These are phyloP conservation scores for Phocides pigmalion DNA, from an alignment of 1,140 invertebrate species.

Conservation along the genomic window DNA sequence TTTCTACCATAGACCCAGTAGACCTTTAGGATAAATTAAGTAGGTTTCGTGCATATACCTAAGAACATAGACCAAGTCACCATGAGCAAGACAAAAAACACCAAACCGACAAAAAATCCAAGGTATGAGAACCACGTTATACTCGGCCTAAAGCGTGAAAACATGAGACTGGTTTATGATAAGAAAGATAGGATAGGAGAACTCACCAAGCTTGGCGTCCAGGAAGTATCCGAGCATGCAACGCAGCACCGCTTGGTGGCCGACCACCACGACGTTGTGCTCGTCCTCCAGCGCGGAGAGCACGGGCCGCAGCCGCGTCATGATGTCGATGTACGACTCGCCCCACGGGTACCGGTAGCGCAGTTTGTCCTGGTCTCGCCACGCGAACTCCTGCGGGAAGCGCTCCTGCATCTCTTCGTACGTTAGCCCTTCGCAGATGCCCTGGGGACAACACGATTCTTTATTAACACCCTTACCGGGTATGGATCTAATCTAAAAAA, in stretches of 20 bases:
- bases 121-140: no score
- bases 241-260: conserved; percentile 95
- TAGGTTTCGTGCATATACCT: no score
- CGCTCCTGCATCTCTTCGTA: conserved; percentile 96
- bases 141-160: no score
- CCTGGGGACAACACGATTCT: conserved; percentile 87
- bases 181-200: background rate
- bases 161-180: no score
- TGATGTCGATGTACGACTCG: conserved; percentile 95
- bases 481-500: no score
- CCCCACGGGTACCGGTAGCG: conserved; percentile 96
- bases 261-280: conserved; percentile 94
- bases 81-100: no score
- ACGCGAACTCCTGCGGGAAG: conserved; percentile 95
- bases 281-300: conserved; percentile 92
- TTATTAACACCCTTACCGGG: no score
- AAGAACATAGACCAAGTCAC: no score
- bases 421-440: conserved; percentile 96
- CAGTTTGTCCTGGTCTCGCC: conserved; percentile 95
- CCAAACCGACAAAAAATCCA: no score
- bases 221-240: conserved; percentile 96
- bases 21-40: no score
- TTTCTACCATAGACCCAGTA: no score
- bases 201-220: conserved; percentile 90
- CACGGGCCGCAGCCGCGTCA: conserved; percentile 92